Percentiles rank a stretch among this genome's conserved stretches.
Evolutionary conservation across 2,888 invertebrate genomes (phyloP).

Genomic region (Panorpa germanica): DNA sequence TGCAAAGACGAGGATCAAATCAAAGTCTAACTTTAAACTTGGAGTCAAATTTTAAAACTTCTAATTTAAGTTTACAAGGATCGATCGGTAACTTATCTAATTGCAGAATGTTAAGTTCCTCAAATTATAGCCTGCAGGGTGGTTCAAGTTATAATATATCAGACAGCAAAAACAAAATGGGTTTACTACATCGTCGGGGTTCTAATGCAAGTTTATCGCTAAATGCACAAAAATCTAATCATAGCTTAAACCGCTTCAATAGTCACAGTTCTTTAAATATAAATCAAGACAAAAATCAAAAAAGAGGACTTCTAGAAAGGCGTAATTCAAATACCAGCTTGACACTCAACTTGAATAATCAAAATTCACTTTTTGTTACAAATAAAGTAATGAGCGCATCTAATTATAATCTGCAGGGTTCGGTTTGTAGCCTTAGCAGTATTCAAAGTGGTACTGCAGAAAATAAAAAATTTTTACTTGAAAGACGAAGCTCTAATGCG

Average conservation of each 20-base stretch:
- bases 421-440: slow-evolving; percentile 30
- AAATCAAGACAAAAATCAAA: no score
- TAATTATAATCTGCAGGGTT: slow-evolving; percentile 28
- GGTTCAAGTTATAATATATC: slow-evolving; percentile 14
- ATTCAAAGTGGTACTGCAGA: slow-evolving; percentile 24
- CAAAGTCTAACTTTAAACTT: slow-evolving; percentile 36
- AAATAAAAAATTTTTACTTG: slow-evolving; percentile 41
- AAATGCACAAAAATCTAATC: slow-evolving; percentile 33
- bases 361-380: slow-evolving; percentile 28
- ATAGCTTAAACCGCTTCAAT: slow-evolving; percentile 30
- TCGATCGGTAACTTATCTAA: slow-evolving; percentile 27
- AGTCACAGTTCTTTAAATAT: slow-evolving; percentile 33
- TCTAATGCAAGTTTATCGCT: slow-evolving; percentile 75
- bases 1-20: slow-evolving; percentile 39
- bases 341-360: slow-evolving; percentile 47
- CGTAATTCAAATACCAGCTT: slow-evolving; percentile 82
- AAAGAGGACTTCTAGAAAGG: slow-evolving; percentile 60
- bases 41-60: slow-evolving; percentile 14
- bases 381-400: slow-evolving; percentile 29
- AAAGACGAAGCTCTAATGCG: slow-evolving; percentile 65
- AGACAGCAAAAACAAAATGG: slow-evolving; percentile 26
- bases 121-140: slow-evolving; percentile 21
- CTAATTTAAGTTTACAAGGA: slow-evolving; percentile 29
- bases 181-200: slow-evolving; percentile 58
- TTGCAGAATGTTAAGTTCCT: slow-evolving; percentile 29